Percentiles rank a stretch among this genome's conserved stretches.
Evolutionary conservation across 2,888 invertebrate genomes (phyloP).

Genomic region (Chromoteleia sp.): DNA sequence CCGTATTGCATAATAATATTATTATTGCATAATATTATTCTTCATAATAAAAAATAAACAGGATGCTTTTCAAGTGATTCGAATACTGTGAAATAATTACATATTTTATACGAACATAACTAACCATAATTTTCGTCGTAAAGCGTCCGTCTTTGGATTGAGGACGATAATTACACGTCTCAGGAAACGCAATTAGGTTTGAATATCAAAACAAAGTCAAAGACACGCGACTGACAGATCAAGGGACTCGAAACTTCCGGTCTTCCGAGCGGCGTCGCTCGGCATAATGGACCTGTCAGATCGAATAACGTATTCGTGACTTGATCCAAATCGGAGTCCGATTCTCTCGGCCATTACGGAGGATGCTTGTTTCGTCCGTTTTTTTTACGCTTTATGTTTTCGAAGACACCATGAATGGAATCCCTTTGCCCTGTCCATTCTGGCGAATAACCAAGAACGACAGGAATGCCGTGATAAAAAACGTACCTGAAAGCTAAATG

Average conservation of each 20-base stretch:
- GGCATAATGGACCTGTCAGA: constrained; percentile 71
- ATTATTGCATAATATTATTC: too few species aligned
- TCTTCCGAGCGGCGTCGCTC: constrained; percentile 32
- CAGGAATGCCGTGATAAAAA: constrained; percentile 65
- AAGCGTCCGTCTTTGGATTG: neutral
- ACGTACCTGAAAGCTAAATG: constrained; percentile 78
- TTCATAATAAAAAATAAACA: too few species aligned
- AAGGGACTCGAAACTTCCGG: constrained; percentile 66
- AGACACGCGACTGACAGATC: constrained; percentile 65
- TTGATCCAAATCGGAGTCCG: constrained; percentile 69
- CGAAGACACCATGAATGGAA: constrained; percentile 62
- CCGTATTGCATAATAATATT: too few species aligned
- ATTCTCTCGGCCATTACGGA: constrained; percentile 63
- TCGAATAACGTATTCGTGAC: constrained; percentile 72
- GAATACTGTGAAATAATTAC: neutral
- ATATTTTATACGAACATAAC: neutral
- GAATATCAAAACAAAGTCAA: constrained; percentile 71
- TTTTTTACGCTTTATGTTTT: constrained; percentile 38
- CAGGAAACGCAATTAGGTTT: constrained; percentile 49
- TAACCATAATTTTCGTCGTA: neutral
- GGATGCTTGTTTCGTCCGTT: constrained; percentile 63
- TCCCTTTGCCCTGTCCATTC: constrained; percentile 65
- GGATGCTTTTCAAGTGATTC: too few species aligned
- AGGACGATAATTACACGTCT: constrained; percentile 26
- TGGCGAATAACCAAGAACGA: constrained; percentile 61